Base-by-base conservation (phyloP, 2,888 invertebrate genomes). In the Incurvaria masculella region DNA sequence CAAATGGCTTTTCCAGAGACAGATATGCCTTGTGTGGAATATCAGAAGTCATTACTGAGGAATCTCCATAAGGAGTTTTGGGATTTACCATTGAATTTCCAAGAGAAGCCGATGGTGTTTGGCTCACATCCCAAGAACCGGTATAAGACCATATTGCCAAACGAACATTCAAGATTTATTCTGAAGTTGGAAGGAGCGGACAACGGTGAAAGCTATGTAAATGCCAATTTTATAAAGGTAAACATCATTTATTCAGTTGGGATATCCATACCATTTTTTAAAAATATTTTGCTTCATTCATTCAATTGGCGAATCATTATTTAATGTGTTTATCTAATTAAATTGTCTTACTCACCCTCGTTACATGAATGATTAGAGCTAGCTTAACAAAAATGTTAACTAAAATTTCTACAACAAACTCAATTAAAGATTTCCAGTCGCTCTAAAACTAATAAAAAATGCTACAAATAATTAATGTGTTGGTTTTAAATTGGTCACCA, bases 221-320 rank as follows among this genome's bases (percentile, higher is more conserved):
- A 96, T 76, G 96, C 96, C 57, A 96, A 96, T 78, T 95, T 89
- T 67, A 91, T 96, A 57, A 87, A 91, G 82, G 93, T 93, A 61
- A 71, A n/a, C n/a, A n/a, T n/a, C n/a, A n/a, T n/a, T n/a, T n/a
- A n/a, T n/a, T n/a, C n/a, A n/a, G n/a, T 69, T 65, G 40, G 41
- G 20, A 4, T 48, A 46, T 38, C 26, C 21, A 21, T 27, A 27
- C 27, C 14, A 44, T 38, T 19, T 20, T 18, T 40, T 39, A 39
- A 2, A 16, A 33, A n/a, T 17, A 19, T 18, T 16, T 2, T 14
- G n/a, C n/a, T n/a, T n/a, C n/a, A n/a, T n/a, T n/a, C n/a, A n/a
- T n/a, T n/a, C n/a, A n/a, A n/a, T n/a, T n/a, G n/a, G n/a, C n/a
- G n/a, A n/a, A n/a, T n/a, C n/a, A n/a, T n/a, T n/a, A n/a, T n/a